Base-by-base conservation (phyloP, 2,113 vertebrate species). In the Syngnathoides biaculeatus region DNA sequence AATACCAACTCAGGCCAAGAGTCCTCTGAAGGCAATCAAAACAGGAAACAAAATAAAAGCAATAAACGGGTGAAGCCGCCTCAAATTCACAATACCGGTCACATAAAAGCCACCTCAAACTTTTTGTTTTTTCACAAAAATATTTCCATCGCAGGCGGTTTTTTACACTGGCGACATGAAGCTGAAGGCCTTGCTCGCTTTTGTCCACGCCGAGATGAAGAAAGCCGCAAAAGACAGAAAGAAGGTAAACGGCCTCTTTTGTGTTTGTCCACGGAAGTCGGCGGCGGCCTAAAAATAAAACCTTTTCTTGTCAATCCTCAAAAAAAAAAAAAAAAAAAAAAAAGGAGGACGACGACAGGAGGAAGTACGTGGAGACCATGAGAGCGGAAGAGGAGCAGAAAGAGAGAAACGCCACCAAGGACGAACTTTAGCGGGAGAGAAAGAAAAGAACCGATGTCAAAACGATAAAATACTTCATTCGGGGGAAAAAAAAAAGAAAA, bases 291-390 rank as follows among this genome's bases (percentile, higher is more conserved):
- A 64, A 77, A 79, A 85, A 74, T 61, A 77, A 77, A 43, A 67
- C 10, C 40, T 65, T 66, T 6, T 65, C 3, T 60, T 67, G 14
- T n/a, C 30, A 35, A 35, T 35, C n/a, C n/a, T n/a, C n/a, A n/a
- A n/a, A n/a, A n/a, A n/a, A n/a, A n/a, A n/a, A n/a, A 35, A 35
- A 35, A 35, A 35, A 2, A 35, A 35, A 20, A 45, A 26, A 22
- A 10, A 39, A 67, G 91, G 91, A 93, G 74, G 89, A 92, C 61
- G 78, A 89, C 64, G 81, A 83, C 65, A 86, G 90, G 69, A 89
- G 55, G 82, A 87, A 91, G 59, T 92, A 91, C 75, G 74, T 83
- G 0, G 83, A 92, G 57, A 42, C 82, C 7, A 55, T 86, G 40
- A 87, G 89, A 81, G 79, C 76, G 22, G 81, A 88, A 53, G 85